A percentile compares a stretch with the other conserved stretches of the same genome.
Evolutionary conservation across 2,113 vertebrate genomes (phyloP).

Genomic region (Helogale parvula): DNA sequence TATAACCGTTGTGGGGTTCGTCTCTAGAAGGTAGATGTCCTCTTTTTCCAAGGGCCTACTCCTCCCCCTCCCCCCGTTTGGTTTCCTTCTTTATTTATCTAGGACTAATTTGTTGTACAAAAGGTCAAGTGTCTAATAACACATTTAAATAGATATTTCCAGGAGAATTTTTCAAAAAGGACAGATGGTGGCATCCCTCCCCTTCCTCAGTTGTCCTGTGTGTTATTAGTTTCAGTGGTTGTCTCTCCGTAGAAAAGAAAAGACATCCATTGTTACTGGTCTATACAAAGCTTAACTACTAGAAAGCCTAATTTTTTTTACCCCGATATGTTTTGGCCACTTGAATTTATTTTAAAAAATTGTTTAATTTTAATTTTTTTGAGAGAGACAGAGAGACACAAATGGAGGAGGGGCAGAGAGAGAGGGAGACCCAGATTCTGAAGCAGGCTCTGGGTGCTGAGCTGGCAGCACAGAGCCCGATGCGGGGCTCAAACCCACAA

Average conservation of each 20-base stretch:
- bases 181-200: neutral
- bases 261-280: neutral
- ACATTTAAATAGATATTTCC: neutral
- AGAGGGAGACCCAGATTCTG: no score
- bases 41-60: neutral
- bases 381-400: no score
- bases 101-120: neutral
- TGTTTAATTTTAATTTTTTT: no score
- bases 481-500: no score
- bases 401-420: no score
- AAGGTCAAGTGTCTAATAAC: neutral
- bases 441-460: no score
- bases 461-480: no score
- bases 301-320: neutral
- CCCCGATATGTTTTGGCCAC: neutral
- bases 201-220: neutral
- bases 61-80: no score
- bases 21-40: neutral
- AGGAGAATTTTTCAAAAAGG: neutral
- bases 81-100: neutral
- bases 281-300: neutral
- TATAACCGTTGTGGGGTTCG: neutral
- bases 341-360: no score
- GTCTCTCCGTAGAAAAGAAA: no score
- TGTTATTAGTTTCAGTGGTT: neutral